Base-by-base conservation (phyloP, 2,888 invertebrate species). In the Leucophora obtusa region DNA sequence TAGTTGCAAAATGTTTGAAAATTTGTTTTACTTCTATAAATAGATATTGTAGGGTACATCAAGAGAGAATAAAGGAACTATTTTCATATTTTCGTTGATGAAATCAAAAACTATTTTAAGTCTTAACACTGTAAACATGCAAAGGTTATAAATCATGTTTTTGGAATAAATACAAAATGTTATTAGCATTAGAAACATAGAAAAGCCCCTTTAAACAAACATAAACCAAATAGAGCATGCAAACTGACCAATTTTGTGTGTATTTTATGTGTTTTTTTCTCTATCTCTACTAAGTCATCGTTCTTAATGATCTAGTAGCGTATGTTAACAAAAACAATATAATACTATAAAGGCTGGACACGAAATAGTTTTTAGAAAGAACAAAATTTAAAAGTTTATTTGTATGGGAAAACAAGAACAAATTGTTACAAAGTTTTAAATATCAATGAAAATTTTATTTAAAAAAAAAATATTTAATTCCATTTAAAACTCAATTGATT, bases 121-220 rank as follows among this genome's bases (percentile, higher is more conserved):
- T 47, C 43, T n/a, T 47, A 47, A 47, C 43, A n/a, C 43, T 38
- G 11, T 14, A 38, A 11, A 53, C 69, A 73, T 54, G 73, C 69
- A 73, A 65, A 73, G 58, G 43, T 69, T 63, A 73, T 73, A 79
- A 79, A 71, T 74, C 74, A 74, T 70, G 28, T 74, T 65, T 43
- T 28, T 33, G n/a, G 6, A 66, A 11, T 54, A 18, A 59, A 58
- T 2, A 24, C 10, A 62, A 14, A 21, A 11, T 24, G 28, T 50
- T 50, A 24, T 50, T 50, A 15, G 24, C 15, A n/a, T 50, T 38
- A 4, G 28, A 51, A 63, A 33, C 63, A 50, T 38, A 54, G 33
- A 66, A 66, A 38, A 6, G n/a, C 53, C 65, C 65, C 28, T 51
- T 63, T 11, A 51, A 50, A 62, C 60, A 17, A 17, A 50, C 54